Percentiles rank a stretch among this genome's conserved stretches.
Evolutionary conservation across 2,113 vertebrate species (phyloP).

Genomic region (Gadus chalcogrammus): DNA sequence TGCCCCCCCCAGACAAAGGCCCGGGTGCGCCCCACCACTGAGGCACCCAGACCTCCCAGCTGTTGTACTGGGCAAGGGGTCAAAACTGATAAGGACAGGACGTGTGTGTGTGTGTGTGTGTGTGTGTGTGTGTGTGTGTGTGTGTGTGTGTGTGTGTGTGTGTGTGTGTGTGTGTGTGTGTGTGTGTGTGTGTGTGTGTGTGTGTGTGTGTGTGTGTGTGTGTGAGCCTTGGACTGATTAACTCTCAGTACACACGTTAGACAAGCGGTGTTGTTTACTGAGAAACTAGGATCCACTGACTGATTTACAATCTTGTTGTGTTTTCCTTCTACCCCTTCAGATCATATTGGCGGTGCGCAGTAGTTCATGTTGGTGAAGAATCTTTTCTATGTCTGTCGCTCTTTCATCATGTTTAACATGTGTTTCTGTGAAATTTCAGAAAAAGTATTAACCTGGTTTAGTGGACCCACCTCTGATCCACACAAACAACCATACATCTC

Average conservation of each 20-base stretch:
- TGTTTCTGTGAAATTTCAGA: no score
- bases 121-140: neutral
- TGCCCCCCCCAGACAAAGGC: conserved; percentile 80
- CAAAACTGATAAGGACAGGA: no score
- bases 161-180: neutral
- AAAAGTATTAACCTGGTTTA: conserved; percentile 27
- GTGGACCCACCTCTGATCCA: conserved; percentile 17
- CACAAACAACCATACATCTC: conserved; percentile 24
- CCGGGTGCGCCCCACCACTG: conserved; percentile 82
- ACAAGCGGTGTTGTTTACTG: conserved; percentile 25
- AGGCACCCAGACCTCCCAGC: conserved; percentile 12
- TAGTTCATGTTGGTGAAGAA: no score
- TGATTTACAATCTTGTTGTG: neutral
- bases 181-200: neutral
- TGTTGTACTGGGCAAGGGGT: neutral
- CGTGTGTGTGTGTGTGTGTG: neutral
- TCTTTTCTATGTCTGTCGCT: no score
- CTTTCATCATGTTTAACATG: no score
- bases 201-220: neutral
- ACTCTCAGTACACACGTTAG: conserved; percentile 15
- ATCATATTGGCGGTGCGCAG: neutral
- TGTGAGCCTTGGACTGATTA: conserved; percentile 13
- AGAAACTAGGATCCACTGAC: neutral
- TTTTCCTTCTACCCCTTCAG: neutral
- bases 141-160: neutral